These are phyloP conservation scores for Gastracanthus pulcherrimus DNA, from an alignment of 2,888 invertebrate genomes.

Conservation along the genomic window DNA sequence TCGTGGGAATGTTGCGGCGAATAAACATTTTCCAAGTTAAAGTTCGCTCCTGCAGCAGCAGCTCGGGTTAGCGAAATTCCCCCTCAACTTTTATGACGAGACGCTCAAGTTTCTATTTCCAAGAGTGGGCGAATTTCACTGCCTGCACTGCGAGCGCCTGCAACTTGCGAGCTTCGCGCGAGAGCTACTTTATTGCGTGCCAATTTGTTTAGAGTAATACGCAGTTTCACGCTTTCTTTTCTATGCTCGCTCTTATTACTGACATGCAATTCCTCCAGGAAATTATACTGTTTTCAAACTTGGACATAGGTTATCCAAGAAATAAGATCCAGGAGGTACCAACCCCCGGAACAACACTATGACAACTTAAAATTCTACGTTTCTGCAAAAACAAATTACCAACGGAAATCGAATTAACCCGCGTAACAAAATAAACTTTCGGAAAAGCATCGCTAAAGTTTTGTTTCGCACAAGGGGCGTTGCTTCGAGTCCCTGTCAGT, in stretches of 20 bases:
- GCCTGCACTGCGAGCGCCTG: neutral
- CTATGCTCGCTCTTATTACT: too few species aligned
- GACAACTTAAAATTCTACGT: too few species aligned
- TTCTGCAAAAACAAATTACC: too few species aligned
- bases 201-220: neutral
- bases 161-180: neutral
- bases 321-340: too few species aligned
- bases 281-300: too few species aligned
- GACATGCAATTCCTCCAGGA: too few species aligned
- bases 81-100: neutral
- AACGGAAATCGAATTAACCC: too few species aligned
- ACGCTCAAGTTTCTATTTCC: conserved; percentile 6
- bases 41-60: neutral
- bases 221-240: too few species aligned
- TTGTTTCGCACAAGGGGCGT: neutral
- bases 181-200: neutral
- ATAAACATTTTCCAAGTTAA: conserved; percentile 33
- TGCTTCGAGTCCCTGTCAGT: neutral
- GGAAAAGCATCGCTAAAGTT: too few species aligned
- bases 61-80: neutral
- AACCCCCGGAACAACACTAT: too few species aligned
- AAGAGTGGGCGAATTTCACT: neutral
- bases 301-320: too few species aligned
- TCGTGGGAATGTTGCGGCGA: conserved; percentile 37
- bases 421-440: too few species aligned